These are phyloP conservation scores for Xenopus laevis DNA, from an alignment of 2,113 vertebrate genomes.

Conservation along the genomic window DNA sequence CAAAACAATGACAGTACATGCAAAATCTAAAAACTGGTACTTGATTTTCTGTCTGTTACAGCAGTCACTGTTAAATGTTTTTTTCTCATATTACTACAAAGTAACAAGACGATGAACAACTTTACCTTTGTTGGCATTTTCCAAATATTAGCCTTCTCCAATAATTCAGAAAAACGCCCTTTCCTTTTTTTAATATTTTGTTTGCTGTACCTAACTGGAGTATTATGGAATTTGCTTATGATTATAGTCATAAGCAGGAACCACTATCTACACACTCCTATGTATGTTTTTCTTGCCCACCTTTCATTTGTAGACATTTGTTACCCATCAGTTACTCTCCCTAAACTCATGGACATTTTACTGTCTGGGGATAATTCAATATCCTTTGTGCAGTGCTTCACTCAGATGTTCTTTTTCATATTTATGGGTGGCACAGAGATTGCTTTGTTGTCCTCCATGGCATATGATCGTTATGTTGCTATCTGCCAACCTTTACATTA, in stretches of 20 bases:
- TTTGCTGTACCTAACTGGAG: neutral
- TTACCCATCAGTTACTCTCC: neutral
- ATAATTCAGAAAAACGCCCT: neutral
- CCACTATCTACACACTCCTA: constrained; percentile 44
- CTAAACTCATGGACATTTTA: constrained; percentile 8
- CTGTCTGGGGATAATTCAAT: neutral
- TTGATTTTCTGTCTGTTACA: no score
- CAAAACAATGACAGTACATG: no score
- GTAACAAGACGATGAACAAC: constrained; percentile 5
- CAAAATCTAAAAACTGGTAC: no score
- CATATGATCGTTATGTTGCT: constrained; percentile 43
- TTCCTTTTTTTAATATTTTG: neutral
- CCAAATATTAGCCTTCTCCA: constrained; percentile 15
- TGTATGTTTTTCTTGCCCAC: constrained; percentile 58
- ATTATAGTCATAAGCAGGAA: neutral
- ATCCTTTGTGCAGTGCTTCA: neutral
- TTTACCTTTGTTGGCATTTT: neutral
- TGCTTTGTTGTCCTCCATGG: constrained; percentile 52
- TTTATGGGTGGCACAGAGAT: constrained; percentile 50
- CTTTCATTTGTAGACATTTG: constrained; percentile 52
- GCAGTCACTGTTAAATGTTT: no score
- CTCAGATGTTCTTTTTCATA: constrained; percentile 50
- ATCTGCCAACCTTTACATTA: constrained; percentile 45
- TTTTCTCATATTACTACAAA: no score
- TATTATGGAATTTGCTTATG: constrained; percentile 4